These are phyloP conservation scores for Mustelus asterias DNA, from an alignment of 2,113 vertebrate species.

Conservation along the genomic window DNA sequence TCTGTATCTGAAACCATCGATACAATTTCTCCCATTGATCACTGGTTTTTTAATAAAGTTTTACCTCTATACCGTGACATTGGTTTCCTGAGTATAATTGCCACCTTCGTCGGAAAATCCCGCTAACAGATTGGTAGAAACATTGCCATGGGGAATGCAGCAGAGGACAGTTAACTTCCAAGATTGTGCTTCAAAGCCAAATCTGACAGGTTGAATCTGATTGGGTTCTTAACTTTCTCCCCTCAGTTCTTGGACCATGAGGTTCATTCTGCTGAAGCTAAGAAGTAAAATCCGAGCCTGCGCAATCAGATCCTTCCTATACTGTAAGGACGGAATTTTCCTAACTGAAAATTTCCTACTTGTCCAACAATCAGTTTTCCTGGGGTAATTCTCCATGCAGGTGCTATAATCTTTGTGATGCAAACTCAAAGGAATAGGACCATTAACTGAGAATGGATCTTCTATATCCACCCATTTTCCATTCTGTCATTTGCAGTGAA, in stretches of 20 bases:
- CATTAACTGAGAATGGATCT: not conserved
- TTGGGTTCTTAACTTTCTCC: not conserved
- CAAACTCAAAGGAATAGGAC: not conserved
- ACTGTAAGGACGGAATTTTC: not conserved
- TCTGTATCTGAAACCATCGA: no score
- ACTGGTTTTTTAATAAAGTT: no score
- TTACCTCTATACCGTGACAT: no score
- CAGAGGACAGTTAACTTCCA: no score
- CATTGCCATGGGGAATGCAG: no score
- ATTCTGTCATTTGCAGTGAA: not conserved
- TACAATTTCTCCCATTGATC: no score
- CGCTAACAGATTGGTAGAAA: no score
- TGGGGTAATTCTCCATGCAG: not conserved
- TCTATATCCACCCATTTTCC: not conserved
- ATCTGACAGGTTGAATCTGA: no score
- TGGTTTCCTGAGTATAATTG: no score
- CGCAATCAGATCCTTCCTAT: not conserved
- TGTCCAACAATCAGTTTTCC: not conserved
- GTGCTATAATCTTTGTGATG: not conserved
- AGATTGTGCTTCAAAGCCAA: no score
- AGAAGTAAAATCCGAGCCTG: not conserved
- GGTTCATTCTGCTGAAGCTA: not conserved
- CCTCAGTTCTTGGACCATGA: not conserved
- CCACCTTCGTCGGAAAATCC: no score
- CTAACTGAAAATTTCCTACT: not conserved